A percentile compares a stretch with the other conserved stretches of the same genome.
phyloP scores from a whole-genome alignment of 1,140 invertebrate genomes.

The Nasonia giraulti region DNA sequence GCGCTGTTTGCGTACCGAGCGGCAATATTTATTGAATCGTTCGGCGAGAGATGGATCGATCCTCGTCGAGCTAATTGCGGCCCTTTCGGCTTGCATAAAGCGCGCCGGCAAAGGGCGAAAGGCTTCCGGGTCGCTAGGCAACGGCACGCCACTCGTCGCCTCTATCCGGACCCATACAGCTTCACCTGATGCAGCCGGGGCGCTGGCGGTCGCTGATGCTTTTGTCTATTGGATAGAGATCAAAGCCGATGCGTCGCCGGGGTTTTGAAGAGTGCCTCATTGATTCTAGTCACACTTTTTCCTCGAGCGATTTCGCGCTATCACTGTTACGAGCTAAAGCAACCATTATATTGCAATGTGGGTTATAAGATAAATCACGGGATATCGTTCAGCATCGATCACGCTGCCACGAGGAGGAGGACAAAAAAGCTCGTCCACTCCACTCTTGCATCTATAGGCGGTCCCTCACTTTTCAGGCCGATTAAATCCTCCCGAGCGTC shows the following conservation, averaged over 20 bases:
- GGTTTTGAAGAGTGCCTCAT: too few relatives aligned
- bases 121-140: conserved; percentile 58
- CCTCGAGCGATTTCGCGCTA: neutral
- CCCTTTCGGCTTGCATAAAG: neutral
- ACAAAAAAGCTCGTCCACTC: neutral
- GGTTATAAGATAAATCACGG: conserved; percentile 35
- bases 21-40: neutral
- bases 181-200: neutral
- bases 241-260: neutral
- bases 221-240: neutral
- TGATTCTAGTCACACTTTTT: too few relatives aligned
- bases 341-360: conserved; percentile 1
- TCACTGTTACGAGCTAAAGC: conserved; percentile 1
- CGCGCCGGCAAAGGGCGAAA: neutral
- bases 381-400: conserved; percentile 38
- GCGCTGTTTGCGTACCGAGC: too few relatives aligned
- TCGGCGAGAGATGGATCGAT: neutral
- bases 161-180: neutral
- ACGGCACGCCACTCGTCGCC: conserved; percentile 52
- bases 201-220: neutral
- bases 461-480: conserved; percentile 9
- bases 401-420: neutral
- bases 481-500: conserved; percentile 23
- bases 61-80: neutral
- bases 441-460: neutral